phyloP scores from a whole-genome alignment of 2,797 vertebrate genomes.

The Rhinella marina region DNA sequence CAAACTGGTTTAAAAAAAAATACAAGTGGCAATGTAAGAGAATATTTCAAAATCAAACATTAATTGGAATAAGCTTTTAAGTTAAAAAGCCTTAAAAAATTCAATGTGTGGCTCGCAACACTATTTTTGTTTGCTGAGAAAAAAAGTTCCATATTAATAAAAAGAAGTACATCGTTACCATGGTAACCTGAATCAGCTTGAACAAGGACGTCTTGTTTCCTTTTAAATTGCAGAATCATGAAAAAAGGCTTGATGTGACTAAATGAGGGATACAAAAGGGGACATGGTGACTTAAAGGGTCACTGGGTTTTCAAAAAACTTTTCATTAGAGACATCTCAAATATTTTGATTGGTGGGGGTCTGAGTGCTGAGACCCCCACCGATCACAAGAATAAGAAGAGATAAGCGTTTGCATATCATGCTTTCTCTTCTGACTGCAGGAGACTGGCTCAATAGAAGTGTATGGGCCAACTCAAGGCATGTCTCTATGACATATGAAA shows the following conservation, averaged over 20 bases:
- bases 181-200: slow-evolving; percentile 39
- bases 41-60: slow-evolving; percentile 31
- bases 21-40: not conserved
- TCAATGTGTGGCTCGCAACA: slow-evolving; percentile 10
- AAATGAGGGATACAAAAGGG: not conserved
- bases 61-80: slow-evolving; percentile 46
- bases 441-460: too few relatives aligned
- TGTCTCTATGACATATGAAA: too few relatives aligned
- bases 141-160: slow-evolving; percentile 30
- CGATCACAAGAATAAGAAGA: too few relatives aligned
- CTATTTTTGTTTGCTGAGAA: slow-evolving; percentile 31
- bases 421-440: too few relatives aligned
- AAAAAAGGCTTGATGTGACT: not conserved
- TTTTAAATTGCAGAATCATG: slow-evolving; percentile 36
- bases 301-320: not conserved
- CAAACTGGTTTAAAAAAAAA: not conserved
- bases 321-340: not conserved
- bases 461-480: too few relatives aligned
- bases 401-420: too few relatives aligned
- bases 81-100: slow-evolving; percentile 12
- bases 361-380: too few relatives aligned
- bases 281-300: not conserved
- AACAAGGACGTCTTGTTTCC: slow-evolving; percentile 14
- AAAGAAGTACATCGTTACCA: slow-evolving; percentile 36
- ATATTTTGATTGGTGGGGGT: too few relatives aligned